These are phyloP conservation scores for Phalloptychus januarius DNA, from an alignment of 2,797 vertebrate genomes.

Conservation along the genomic window DNA sequence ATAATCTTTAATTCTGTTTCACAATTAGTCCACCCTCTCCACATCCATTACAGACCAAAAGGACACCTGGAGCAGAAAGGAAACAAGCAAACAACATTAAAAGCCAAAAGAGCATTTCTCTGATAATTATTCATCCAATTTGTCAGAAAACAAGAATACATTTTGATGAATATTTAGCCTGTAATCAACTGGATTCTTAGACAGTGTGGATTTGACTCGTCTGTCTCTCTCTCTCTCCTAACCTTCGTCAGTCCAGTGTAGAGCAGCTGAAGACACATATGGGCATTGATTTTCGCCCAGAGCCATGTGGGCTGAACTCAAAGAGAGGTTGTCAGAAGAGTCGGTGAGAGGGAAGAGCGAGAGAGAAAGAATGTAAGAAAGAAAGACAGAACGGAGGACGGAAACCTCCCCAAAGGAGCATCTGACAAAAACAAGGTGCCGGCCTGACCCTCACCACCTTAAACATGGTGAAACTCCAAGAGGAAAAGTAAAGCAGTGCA, in stretches of 20 bases:
- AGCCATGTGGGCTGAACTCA: slow-evolving; percentile 81
- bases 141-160: slow-evolving; percentile 67
- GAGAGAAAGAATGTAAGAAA: slow-evolving; percentile 53
- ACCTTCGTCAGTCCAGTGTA: slow-evolving; percentile 78
- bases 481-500: slow-evolving; percentile 47
- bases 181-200: slow-evolving; percentile 55
- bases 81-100: slow-evolving; percentile 42
- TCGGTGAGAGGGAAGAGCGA: slow-evolving; percentile 52
- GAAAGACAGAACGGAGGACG: slow-evolving; percentile 61
- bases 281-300: slow-evolving; percentile 84
- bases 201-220: slow-evolving; percentile 54
- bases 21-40: slow-evolving; percentile 87
- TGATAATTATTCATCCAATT: slow-evolving; percentile 76
- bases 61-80: slow-evolving; percentile 78
- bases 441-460: slow-evolving; percentile 62
- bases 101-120: slow-evolving; percentile 67
- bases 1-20: slow-evolving; percentile 93
- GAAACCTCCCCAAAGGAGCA: slow-evolving; percentile 65
- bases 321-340: slow-evolving; percentile 76
- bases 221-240: slow-evolving; percentile 61
- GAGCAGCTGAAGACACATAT: slow-evolving; percentile 82
- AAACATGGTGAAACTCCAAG: slow-evolving; percentile 59
- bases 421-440: slow-evolving; percentile 71
- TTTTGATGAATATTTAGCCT: slow-evolving; percentile 72
- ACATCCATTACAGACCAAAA: slow-evolving; percentile 81